Conservation (phyloP, 2,888 invertebrate genomes). For the Tipula helvola region DNA sequence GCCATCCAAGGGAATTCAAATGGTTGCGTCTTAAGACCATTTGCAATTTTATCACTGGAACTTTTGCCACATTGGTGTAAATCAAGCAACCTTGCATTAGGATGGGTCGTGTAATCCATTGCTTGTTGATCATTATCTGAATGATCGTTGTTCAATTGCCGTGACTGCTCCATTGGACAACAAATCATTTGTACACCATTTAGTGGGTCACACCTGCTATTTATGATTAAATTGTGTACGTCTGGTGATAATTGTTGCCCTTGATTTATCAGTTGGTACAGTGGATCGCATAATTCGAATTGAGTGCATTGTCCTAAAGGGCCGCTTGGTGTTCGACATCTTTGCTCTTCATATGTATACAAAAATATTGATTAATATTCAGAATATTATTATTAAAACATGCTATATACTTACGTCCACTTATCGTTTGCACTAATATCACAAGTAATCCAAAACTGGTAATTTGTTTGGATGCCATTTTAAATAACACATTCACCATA, state of each 20-base stretch:
- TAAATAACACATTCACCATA: background rate
- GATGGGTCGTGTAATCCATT: background rate
- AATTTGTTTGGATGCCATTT: background rate
- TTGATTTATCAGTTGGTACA: background rate
- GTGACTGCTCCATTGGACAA: background rate
- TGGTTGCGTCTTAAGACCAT: constrained; percentile 46
- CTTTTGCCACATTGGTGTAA: constrained; percentile 43
- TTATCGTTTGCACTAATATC: background rate
- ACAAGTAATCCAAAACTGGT: background rate
- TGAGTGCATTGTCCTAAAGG: background rate
- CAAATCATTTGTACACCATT: background rate
- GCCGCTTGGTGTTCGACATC: background rate
- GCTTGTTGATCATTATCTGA: background rate
- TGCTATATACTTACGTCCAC: background rate
- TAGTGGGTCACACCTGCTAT: background rate
- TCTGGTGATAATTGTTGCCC: background rate
- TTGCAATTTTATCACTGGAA: constrained; percentile 41
- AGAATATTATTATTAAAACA: background rate
- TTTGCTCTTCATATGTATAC: background rate
- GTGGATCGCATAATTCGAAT: background rate
- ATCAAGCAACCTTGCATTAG: background rate
- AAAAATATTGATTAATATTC: background rate
- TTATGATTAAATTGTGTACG: background rate
- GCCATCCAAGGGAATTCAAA: constrained; percentile 68
- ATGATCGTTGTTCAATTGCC: background rate